Evolutionary conservation across 2,888 invertebrate genomes (phyloP).

Genomic region (Polydesmus complanatus): DNA sequence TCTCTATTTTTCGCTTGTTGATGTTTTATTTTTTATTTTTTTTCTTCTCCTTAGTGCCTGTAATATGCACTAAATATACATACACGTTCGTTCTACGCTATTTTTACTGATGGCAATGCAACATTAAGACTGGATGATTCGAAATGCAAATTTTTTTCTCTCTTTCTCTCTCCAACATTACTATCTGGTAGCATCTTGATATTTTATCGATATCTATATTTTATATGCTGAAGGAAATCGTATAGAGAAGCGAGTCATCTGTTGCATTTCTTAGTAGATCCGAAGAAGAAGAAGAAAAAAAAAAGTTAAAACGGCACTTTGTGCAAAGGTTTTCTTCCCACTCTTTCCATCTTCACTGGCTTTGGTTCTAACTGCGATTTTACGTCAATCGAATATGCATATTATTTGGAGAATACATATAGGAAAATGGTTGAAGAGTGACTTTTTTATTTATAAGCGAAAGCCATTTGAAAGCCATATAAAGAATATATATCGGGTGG

Average conservation of each 20-base stretch:
- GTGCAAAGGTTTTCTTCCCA: not conserved
- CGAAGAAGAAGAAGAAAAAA: no score
- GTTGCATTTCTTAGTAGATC: not conserved
- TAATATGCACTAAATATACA: not conserved
- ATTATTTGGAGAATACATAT: not conserved
- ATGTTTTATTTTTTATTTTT: not conserved
- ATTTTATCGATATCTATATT: no score
- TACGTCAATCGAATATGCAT: not conserved
- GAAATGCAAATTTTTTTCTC: not conserved
- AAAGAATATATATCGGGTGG: not conserved
- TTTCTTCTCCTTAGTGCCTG: not conserved
- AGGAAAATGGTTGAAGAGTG: not conserved
- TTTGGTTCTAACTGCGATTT: not conserved
- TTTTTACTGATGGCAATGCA: not conserved
- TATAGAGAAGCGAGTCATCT: not conserved
- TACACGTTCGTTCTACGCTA: not conserved
- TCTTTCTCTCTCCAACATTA: not conserved
- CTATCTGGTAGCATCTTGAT: not conserved
- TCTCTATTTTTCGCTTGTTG: no score
- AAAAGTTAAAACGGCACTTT: not conserved
- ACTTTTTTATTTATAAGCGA: not conserved
- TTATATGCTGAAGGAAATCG: not conserved
- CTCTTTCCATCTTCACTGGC: not conserved
- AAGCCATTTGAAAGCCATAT: not conserved
- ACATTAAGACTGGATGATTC: not conserved